Evolutionary conservation across 2,888 invertebrate species (phyloP).

Genomic region (Aquatica leii): DNA sequence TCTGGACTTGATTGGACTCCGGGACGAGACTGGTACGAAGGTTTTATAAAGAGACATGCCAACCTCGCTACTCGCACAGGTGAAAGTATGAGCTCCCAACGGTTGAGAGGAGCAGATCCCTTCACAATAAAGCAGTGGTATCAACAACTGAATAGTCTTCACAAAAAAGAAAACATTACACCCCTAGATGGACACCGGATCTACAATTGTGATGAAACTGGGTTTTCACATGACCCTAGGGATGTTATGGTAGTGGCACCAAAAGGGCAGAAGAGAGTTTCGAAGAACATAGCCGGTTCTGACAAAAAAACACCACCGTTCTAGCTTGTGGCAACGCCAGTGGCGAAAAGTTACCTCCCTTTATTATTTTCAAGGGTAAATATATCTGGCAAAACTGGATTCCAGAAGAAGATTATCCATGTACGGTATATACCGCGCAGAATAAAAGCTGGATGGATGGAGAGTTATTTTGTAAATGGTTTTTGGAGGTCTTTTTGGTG

Average conservation of each 20-base stretch:
- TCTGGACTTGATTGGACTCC: too few relatives aligned
- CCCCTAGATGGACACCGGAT: conserved; percentile 3
- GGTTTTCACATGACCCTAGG: conserved; percentile 14
- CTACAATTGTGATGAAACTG: conserved; percentile 18
- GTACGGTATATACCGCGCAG: not conserved
- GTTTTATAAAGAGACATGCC: not conserved
- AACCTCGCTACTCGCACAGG: not conserved
- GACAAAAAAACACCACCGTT: conserved; percentile 17
- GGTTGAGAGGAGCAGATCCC: conserved; percentile 4
- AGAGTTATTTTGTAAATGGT: conserved; percentile 6
- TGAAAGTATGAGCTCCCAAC: not conserved
- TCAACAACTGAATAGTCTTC: not conserved
- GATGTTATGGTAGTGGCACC: conserved; percentile 9
- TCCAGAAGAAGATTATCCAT: not conserved
- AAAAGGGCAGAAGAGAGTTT: conserved; percentile 17
- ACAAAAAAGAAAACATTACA: conserved; percentile 8
- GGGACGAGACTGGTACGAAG: not conserved
- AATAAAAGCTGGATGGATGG: too few relatives aligned
- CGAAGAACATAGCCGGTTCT: conserved; percentile 22
- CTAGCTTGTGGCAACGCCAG: conserved; percentile 13
- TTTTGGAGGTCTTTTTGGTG: not conserved
- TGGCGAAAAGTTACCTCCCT: conserved; percentile 11
- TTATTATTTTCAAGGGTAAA: conserved; percentile 18
- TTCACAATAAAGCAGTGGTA: not conserved
- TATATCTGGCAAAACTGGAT: conserved; percentile 12